These are phyloP conservation scores for Volucella inflata DNA, from an alignment of 2,888 invertebrate species.

Conservation along the genomic window DNA sequence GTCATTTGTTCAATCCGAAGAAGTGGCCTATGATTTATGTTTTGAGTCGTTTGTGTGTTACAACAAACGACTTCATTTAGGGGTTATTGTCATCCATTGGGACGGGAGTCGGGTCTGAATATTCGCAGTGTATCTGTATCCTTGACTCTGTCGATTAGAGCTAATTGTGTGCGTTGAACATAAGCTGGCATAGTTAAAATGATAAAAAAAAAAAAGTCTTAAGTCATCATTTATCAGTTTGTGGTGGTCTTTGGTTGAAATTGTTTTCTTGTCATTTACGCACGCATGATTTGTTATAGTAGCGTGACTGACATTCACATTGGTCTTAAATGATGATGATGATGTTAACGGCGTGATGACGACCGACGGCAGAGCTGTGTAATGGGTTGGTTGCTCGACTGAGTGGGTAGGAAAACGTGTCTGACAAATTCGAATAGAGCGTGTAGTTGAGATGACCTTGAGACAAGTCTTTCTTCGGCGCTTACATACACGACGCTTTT, in stretches of 20 bases:
- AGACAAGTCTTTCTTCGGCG: conserved; percentile 17
- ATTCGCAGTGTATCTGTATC: conserved; percentile 18
- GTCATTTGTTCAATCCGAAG: conserved; percentile 41
- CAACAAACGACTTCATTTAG: conserved; percentile 24
- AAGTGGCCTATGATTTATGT: conserved; percentile 46
- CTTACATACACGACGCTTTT: conserved; percentile 22
- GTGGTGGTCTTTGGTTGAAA: conserved; percentile 43
- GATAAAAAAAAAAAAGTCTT: conserved; percentile 50
- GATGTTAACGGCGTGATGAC: conserved; percentile 38
- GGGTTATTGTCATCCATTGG: conserved; percentile 27
- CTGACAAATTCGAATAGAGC: conserved; percentile 57
- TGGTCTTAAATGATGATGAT: conserved; percentile 48
- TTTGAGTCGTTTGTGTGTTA: conserved; percentile 9
- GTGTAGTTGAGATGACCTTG: conserved; percentile 52
- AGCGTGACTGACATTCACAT: conserved; percentile 62
- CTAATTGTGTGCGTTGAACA: conserved; percentile 1
- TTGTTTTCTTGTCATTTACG: conserved; percentile 68
- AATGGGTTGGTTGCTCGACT: not conserved
- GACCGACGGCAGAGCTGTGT: conserved; percentile 1
- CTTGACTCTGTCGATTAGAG: conserved; percentile 41
- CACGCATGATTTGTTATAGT: conserved; percentile 69
- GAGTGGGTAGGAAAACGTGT: conserved; percentile 27
- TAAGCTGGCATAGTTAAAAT: not conserved
- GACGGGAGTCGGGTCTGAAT: too few species aligned
- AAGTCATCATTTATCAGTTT: conserved; percentile 67